These are phyloP conservation scores for Melanotaenia trifasciata DNA, from an alignment of 2,797 vertebrate genomes.

Conservation along the genomic window DNA sequence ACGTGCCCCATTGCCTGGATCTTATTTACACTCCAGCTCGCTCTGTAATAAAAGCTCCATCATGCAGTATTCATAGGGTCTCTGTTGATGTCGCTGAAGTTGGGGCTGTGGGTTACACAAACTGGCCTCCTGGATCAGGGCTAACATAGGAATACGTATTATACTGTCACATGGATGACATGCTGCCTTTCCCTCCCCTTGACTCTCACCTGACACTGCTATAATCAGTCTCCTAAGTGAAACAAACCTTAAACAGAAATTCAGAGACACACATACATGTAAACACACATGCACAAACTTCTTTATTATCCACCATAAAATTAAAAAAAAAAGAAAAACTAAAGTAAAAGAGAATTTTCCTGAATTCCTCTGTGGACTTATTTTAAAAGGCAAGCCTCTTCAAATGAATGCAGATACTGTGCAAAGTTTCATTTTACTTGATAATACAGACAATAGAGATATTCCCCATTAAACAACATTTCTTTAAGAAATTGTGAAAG, in stretches of 20 bases:
- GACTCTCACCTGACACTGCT: slow-evolving; percentile 54
- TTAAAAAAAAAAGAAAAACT: not conserved
- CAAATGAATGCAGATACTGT: not conserved
- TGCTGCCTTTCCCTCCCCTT: slow-evolving; percentile 31
- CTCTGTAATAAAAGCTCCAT: slow-evolving; percentile 80
- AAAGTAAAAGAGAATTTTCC: not conserved
- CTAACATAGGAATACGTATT: slow-evolving; percentile 56
- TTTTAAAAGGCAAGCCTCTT: not conserved
- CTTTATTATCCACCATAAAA: not conserved
- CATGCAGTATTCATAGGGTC: slow-evolving; percentile 84
- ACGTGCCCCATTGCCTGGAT: slow-evolving; percentile 78
- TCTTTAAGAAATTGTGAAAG: not conserved
- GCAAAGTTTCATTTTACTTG: not conserved
- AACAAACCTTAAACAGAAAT: slow-evolving; percentile 27
- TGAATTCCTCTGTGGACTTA: not conserved
- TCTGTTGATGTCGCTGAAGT: slow-evolving; percentile 74
- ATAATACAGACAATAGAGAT: not conserved
- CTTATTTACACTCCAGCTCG: slow-evolving; percentile 82
- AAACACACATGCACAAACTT: not conserved
- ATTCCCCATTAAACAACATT: not conserved
- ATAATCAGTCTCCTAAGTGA: slow-evolving; percentile 26
- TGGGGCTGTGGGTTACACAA: slow-evolving; percentile 74
- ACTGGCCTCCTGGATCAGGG: slow-evolving; percentile 67
- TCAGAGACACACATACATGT: not conserved
- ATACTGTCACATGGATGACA: slow-evolving; percentile 54